Conservation (phyloP, 2,113 vertebrate species). For the Hydrolagus affinis region DNA sequence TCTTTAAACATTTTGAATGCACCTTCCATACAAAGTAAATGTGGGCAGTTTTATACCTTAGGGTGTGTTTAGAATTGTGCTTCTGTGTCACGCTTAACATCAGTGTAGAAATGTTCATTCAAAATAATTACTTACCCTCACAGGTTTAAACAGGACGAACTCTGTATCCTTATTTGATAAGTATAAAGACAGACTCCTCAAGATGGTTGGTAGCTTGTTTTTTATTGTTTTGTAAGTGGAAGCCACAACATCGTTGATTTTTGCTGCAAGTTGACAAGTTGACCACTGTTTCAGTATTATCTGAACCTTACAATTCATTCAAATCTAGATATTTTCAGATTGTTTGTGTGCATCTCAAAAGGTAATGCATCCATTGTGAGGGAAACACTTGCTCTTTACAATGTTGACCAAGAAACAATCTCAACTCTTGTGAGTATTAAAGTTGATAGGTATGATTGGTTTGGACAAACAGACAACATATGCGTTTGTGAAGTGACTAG, state of each 20-base stretch:
- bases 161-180: slow-evolving; percentile 93
- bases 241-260: slow-evolving; percentile 83
- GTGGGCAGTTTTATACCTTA: not conserved
- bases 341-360: not conserved
- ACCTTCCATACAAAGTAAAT: not conserved
- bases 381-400: no score
- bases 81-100: not conserved
- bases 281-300: not conserved
- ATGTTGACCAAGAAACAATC: no score
- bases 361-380: no score
- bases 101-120: slow-evolving; percentile 25
- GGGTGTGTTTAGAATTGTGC: not conserved
- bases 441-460: not conserved
- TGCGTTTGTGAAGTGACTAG: no score
- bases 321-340: not conserved
- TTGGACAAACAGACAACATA: not conserved
- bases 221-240: slow-evolving; percentile 84
- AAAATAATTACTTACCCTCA: slow-evolving; percentile 68
- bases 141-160: slow-evolving; percentile 94
- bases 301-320: not conserved
- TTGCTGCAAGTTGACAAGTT: slow-evolving; percentile 63
- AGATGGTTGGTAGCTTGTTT: slow-evolving; percentile 76
- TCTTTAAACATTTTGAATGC: not conserved
- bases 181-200: slow-evolving; percentile 92
- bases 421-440: no score